These are phyloP conservation scores for Mythimna vitellina DNA, from an alignment of 2,888 invertebrate species.

Conservation along the genomic window DNA sequence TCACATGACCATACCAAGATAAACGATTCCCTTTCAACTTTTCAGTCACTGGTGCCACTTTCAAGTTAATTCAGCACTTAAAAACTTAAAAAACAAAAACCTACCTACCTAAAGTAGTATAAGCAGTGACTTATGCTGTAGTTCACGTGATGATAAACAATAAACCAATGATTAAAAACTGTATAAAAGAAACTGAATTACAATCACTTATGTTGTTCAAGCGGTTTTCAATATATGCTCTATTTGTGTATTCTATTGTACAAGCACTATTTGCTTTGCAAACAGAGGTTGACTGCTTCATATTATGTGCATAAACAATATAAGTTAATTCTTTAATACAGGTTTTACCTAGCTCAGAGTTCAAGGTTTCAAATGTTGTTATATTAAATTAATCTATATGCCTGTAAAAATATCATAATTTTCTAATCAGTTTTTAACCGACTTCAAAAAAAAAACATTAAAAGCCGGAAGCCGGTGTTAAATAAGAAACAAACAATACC, in stretches of 20 bases:
- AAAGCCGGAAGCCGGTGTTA: too few relatives aligned
- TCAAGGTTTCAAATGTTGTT: too few relatives aligned
- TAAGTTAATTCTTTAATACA: background rate
- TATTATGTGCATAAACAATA: slow-evolving; percentile 6
- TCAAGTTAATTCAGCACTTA: background rate
- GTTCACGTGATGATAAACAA: slow-evolving; percentile 25
- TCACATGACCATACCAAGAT: too few relatives aligned
- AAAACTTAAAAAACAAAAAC: background rate
- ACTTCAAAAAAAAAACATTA: too few relatives aligned
- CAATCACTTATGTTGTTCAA: background rate
- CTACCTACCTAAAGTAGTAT: too few relatives aligned
- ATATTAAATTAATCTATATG: too few relatives aligned
- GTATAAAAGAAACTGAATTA: slow-evolving; percentile 16
- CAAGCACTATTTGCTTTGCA: background rate
- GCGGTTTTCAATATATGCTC: slow-evolving; percentile 1
- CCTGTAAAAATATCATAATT: too few relatives aligned
- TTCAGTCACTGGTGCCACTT: too few relatives aligned
- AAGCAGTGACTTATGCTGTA: background rate
- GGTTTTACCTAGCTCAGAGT: too few relatives aligned
- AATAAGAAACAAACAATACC: too few relatives aligned
- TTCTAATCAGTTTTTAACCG: too few relatives aligned
- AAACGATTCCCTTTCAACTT: too few relatives aligned
- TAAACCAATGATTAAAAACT: slow-evolving; percentile 2
- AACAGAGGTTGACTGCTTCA: background rate
- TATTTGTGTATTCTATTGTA: background rate